Percentiles rank a stretch among this genome's conserved stretches.
phyloP scores from a whole-genome alignment of 2,113 vertebrate species.

The Erinaceus europaeus region DNA sequence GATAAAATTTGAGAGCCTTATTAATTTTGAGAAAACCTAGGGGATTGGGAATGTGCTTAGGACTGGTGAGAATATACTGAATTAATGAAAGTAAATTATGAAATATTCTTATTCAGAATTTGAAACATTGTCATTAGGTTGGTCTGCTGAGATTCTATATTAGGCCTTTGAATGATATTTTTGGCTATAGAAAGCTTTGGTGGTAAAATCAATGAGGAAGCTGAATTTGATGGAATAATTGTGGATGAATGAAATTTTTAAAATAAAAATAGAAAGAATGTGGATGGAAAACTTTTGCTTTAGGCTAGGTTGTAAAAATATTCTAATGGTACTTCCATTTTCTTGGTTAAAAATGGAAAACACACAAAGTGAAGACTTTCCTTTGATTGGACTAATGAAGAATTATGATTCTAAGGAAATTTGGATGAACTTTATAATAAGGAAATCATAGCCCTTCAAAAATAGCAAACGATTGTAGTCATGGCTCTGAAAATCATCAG shows the following conservation, averaged over 20 bases:
- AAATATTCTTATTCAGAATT: neutral
- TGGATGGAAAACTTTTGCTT: neutral
- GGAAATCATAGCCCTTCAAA: neutral
- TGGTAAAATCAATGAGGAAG: slow-evolving; percentile 22
- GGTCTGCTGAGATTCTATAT: neutral
- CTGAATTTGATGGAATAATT: neutral
- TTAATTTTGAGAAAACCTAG: neutral
- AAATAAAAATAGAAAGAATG: slow-evolving; percentile 37
- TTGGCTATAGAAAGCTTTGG: neutral
- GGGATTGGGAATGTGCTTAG: neutral
- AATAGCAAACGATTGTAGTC: neutral
- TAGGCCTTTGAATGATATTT: neutral
- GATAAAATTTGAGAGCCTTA: neutral
- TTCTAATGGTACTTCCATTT: neutral
- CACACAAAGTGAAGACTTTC: neutral
- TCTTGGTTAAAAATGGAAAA: neutral
- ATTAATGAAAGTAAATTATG: neutral
- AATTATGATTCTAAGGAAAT: neutral
- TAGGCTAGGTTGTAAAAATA: neutral
- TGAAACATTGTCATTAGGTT: neutral
- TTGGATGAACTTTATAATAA: neutral
- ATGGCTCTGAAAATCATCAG: neutral
- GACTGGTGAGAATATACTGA: neutral
- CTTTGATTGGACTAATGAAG: neutral
- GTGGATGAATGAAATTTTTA: neutral